A percentile compares a stretch with the other conserved stretches of the same genome.
phyloP scores from a whole-genome alignment of 2,888 invertebrate genomes.

The Ptychoptera albimana region DNA sequence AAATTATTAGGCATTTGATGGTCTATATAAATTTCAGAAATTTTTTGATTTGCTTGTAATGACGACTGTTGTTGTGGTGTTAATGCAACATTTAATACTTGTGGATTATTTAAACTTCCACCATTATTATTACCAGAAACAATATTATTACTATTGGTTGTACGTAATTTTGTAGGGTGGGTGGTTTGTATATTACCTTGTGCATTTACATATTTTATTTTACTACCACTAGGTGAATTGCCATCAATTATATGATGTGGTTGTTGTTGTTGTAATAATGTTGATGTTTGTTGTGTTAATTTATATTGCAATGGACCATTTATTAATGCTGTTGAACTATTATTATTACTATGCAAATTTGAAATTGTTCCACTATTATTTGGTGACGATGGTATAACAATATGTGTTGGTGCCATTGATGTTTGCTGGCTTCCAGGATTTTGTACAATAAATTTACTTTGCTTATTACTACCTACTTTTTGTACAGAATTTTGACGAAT shows the following conservation, averaged over 20 bases:
- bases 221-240: slow-evolving; percentile 10
- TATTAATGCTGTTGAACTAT: neutral
- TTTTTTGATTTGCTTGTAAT: slow-evolving; percentile 7
- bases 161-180: slow-evolving; percentile 16
- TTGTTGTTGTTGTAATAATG: slow-evolving; percentile 9
- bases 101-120: neutral
- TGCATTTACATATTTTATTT: slow-evolving; percentile 30
- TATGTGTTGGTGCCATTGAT: slow-evolving; percentile 7
- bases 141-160: slow-evolving; percentile 10
- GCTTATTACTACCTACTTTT: neutral
- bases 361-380: slow-evolving; percentile 11
- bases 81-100: neutral
- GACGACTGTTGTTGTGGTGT: slow-evolving; percentile 1
- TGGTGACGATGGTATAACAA: neutral
- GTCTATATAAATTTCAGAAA: slow-evolving; percentile 7
- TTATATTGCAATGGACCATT: slow-evolving; percentile 10
- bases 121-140: neutral
- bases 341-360: neutral
- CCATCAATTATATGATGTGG: slow-evolving; percentile 7
- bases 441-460: slow-evolving; percentile 4
- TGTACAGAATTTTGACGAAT: no score
- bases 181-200: slow-evolving; percentile 28
- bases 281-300: neutral
- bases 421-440: slow-evolving; percentile 11
- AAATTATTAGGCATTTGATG: slow-evolving; percentile 11